A percentile compares a stretch with the other conserved stretches of the same genome.
Conservation (phyloP, 1,140 invertebrate species). For the Drosophila oshimai region DNA sequence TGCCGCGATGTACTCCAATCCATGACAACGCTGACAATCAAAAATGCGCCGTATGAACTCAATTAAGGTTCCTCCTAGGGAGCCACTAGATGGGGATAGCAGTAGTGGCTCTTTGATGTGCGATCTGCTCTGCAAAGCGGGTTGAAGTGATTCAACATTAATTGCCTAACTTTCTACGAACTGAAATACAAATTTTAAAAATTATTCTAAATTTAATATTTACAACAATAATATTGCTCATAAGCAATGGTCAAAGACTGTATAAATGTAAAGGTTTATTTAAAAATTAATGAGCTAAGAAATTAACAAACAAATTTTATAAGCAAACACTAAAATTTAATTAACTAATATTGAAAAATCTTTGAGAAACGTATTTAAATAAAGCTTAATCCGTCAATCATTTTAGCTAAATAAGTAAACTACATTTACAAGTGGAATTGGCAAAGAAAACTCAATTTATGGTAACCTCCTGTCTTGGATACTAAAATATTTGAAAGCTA, state of each 20-base stretch:
- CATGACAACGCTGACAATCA: slow-evolving; percentile 58
- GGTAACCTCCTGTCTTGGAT: background rate
- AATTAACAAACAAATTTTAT: no score
- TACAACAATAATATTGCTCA: background rate
- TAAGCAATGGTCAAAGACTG: no score
- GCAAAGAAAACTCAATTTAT: no score
- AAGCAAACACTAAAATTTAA: no score
- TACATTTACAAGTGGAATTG: no score
- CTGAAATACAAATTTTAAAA: no score
- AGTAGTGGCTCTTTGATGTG: background rate
- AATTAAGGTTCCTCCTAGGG: slow-evolving; percentile 54
- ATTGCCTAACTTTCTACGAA: no score
- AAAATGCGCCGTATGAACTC: slow-evolving; percentile 70
- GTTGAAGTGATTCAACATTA: background rate
- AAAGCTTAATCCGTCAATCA: no score
- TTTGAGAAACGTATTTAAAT: no score
- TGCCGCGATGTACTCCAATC: slow-evolving; percentile 35
- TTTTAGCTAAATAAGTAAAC: no score
- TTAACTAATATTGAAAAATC: no score
- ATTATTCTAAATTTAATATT: background rate
- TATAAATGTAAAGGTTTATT: background rate
- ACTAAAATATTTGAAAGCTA: background rate
- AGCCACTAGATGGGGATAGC: background rate
- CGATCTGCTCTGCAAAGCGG: background rate
- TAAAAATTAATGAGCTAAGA: background rate